A percentile compares a stretch with the other conserved stretches of the same genome.
Conservation (phyloP, 2,888 invertebrate species). For the Epinotia ramella region DNA sequence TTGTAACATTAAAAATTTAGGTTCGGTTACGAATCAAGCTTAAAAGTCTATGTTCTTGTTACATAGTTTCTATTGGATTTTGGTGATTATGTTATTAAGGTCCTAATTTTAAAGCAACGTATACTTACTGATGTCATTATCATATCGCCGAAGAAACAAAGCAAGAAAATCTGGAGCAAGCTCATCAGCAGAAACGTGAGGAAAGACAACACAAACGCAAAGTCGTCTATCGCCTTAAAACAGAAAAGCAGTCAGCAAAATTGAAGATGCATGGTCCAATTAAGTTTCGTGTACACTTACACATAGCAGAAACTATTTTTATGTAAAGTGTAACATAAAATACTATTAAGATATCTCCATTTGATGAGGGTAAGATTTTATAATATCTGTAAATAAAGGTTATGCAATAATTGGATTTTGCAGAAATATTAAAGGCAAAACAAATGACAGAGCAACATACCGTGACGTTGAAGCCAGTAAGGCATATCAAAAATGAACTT, state of each 20-base stretch:
- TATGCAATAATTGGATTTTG: background rate
- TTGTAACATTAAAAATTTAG: no score
- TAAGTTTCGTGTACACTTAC: no score
- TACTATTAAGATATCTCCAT: no score
- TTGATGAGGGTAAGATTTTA: no score
- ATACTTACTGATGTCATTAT: constrained; percentile 64
- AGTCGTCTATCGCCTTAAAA: constrained; percentile 63
- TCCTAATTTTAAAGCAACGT: background rate
- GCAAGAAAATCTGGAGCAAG: constrained; percentile 65
- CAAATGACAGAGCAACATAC: constrained; percentile 52
- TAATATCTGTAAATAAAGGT: no score
- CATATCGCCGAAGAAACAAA: constrained; percentile 70
- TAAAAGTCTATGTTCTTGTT: background rate
- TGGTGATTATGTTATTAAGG: background rate
- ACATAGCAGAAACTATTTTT: no score
- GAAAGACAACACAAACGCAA: constrained; percentile 57
- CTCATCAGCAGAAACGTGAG: constrained; percentile 62
- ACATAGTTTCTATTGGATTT: background rate
- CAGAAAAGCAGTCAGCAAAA: background rate
- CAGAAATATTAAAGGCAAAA: constrained; percentile 9
- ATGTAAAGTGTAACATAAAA: no score
- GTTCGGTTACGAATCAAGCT: no score
- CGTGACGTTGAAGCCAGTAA: constrained; percentile 69
- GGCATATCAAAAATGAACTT: constrained; percentile 67
- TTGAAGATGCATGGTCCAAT: no score